phyloP scores from a whole-genome alignment of 2,113 vertebrate genomes.

The Fukomys damarensis region DNA sequence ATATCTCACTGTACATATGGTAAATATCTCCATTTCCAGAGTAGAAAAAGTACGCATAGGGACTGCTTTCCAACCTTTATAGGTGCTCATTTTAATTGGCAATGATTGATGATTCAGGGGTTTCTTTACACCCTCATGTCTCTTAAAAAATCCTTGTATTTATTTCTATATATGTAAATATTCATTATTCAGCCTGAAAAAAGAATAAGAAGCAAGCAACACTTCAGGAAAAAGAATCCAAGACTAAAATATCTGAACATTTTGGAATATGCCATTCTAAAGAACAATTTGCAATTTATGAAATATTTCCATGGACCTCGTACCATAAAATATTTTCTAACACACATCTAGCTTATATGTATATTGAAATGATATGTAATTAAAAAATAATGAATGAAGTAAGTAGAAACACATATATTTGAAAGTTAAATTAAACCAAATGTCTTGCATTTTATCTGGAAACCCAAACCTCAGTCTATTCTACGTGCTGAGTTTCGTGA shows the following conservation, averaged over 20 bases:
- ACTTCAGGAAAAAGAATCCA: too few species aligned
- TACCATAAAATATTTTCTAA: neutral
- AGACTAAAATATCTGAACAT: too few species aligned
- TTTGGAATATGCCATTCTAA: neutral
- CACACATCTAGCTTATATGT: neutral
- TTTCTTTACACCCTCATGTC: neutral
- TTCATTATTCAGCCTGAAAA: too few species aligned
- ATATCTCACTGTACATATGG: neutral
- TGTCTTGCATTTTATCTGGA: neutral
- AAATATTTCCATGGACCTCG: neutral
- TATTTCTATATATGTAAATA: too few species aligned
- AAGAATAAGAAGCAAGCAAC: too few species aligned
- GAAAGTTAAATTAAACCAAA: neutral
- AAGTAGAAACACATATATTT: neutral
- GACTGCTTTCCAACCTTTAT: neutral
- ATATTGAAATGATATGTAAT: neutral
- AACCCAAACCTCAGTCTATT: neutral
- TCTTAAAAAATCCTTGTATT: neutral
- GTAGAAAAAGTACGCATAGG: neutral
- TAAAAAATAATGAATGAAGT: neutral
- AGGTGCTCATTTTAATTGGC: neutral
- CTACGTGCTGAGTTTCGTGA: neutral
- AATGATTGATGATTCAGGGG: neutral
- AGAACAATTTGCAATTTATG: neutral
- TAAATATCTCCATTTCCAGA: neutral